Conservation (phyloP, 2,888 invertebrate genomes). For the Deilephila elpenor region DNA sequence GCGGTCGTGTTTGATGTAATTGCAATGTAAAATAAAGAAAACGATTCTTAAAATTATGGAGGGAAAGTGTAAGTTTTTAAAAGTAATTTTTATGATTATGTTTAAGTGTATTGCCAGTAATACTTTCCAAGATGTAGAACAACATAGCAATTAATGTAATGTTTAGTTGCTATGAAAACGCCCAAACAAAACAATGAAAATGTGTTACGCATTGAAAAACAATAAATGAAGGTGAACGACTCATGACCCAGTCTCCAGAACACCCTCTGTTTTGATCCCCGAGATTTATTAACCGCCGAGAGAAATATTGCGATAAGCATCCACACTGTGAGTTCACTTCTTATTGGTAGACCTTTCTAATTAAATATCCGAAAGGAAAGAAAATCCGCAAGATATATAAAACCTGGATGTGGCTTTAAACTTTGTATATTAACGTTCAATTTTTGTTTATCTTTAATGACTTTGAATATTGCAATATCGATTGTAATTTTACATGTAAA, state of each 20-base stretch:
- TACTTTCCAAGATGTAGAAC: background rate
- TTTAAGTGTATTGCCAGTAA: background rate
- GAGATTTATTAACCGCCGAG: slow-evolving; percentile 10
- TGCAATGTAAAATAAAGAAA: background rate
- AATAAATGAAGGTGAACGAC: slow-evolving; percentile 21
- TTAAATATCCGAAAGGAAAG: slow-evolving; percentile 28
- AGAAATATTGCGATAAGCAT: slow-evolving; percentile 27
- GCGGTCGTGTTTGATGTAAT: slow-evolving; percentile 1
- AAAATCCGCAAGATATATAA: background rate
- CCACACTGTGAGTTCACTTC: slow-evolving; percentile 23
- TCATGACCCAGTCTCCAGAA: slow-evolving; percentile 17
- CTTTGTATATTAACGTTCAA: background rate
- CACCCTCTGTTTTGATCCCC: slow-evolving; percentile 23
- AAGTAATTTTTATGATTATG: background rate
- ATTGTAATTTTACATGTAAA: background rate
- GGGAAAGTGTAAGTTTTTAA: background rate
- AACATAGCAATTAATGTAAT: background rate
- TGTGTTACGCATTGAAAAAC: slow-evolving; percentile 8
- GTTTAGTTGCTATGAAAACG: background rate
- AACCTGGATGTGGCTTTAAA: background rate
- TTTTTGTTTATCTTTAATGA: background rate
- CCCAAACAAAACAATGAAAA: slow-evolving; percentile 2
- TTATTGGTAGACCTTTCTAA: slow-evolving; percentile 27
- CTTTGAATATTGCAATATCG: background rate
- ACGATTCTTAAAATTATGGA: background rate